phyloP scores from a whole-genome alignment of 92 coral and sea anemone genomes.

The Bergia puertoricense region DNA sequence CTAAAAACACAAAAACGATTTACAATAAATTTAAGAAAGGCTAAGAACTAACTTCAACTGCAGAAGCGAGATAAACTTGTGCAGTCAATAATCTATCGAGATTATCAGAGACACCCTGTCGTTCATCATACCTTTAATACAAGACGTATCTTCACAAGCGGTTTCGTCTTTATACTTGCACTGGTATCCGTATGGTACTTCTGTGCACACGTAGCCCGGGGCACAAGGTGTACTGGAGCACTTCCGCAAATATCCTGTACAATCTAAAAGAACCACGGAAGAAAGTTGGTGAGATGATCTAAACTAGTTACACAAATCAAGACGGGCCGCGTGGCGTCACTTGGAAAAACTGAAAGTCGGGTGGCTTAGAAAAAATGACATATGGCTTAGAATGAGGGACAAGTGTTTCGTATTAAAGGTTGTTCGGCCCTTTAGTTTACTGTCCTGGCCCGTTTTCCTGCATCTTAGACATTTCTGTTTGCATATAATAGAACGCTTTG shows the following conservation, averaged over 20 bases:
- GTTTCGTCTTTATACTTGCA: constrained; percentile 75
- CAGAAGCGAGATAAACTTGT: no score
- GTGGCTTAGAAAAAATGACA: no score
- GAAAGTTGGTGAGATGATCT: background rate
- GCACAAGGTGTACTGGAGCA: constrained; percentile 88
- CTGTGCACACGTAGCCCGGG: constrained; percentile 82
- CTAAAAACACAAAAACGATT: background rate
- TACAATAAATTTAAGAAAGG: background rate
- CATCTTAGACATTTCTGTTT: no score
- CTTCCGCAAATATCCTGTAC: constrained; percentile 54
- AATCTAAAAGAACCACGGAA: constrained; percentile 38
- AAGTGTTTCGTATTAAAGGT: no score
- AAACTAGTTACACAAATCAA: no score
- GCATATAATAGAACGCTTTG: no score
- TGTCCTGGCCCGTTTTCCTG: no score
- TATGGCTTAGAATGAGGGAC: no score
- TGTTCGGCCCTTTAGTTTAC: no score
- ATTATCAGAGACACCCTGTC: background rate
- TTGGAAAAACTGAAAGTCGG: no score
- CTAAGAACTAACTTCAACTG: background rate
- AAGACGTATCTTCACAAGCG: constrained; percentile 78
- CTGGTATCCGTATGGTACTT: constrained; percentile 84
- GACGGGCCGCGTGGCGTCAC: no score
- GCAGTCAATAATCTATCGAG: no score
- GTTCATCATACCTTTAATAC: constrained; percentile 68